Evolutionary conservation across 1,140 invertebrate species (phyloP).

Genomic region (Camponotus floridanus): DNA sequence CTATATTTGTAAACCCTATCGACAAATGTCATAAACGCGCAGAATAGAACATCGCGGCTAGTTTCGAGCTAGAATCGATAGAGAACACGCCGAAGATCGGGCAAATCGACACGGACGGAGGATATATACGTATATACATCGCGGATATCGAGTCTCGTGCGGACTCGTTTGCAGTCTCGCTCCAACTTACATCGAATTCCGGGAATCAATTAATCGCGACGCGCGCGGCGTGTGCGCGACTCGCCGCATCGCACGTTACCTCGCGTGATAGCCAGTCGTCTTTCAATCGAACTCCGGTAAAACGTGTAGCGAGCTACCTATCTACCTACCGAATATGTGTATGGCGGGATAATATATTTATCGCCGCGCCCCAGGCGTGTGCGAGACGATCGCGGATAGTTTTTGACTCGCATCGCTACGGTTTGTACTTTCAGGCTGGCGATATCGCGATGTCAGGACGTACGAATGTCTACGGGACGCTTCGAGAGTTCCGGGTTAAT

Average conservation of each 20-base stretch:
- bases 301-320: constrained; percentile 60
- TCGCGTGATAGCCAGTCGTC: constrained; percentile 76
- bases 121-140: not conserved
- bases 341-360: constrained; percentile 70
- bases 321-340: constrained; percentile 62
- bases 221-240: constrained; percentile 57
- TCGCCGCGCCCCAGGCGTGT: constrained; percentile 26
- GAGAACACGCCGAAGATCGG: constrained; percentile 17
- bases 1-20: not conserved
- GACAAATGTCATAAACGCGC: not conserved
- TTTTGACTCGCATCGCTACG: constrained; percentile 42
- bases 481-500: not conserved
- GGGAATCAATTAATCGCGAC: constrained; percentile 74
- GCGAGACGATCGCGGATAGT: constrained; percentile 52
- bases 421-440: constrained; percentile 24
- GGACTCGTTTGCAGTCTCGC: constrained; percentile 49
- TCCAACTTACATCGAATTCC: constrained; percentile 63
- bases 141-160: constrained; percentile 22
- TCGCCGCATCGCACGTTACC: constrained; percentile 71
- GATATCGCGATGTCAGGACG: constrained; percentile 38
- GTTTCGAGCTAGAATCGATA: constrained; percentile 21
- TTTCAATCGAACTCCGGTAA: constrained; percentile 74
- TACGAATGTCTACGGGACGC: not conserved
- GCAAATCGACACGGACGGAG: constrained; percentile 4
- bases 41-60: not conserved